Evolutionary conservation across 2,113 vertebrate genomes (phyloP).

Genomic region (Pachypanchax playfairii): DNA sequence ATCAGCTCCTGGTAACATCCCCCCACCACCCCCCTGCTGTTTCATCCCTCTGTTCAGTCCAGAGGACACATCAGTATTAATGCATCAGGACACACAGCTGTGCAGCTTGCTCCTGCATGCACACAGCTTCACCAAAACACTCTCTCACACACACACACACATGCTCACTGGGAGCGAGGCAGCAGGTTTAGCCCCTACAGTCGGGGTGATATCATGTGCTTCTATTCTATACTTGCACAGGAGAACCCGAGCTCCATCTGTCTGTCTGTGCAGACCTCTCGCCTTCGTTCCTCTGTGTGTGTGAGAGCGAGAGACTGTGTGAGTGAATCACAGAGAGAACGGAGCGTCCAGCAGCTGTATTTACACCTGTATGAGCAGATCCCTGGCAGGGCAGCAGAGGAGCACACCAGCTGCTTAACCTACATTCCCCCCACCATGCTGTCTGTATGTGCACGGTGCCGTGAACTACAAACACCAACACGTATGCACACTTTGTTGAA

Average conservation of each 20-base stretch:
- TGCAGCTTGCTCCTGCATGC: constrained; percentile 41
- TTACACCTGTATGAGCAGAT: constrained; percentile 91
- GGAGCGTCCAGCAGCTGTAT: constrained; percentile 85
- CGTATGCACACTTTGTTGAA: constrained; percentile 17
- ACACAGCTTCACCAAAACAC: constrained; percentile 20
- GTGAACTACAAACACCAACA: constrained; percentile 30
- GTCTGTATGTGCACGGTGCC: constrained; percentile 34
- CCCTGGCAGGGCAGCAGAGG: constrained; percentile 82
- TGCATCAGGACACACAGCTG: constrained; percentile 65
- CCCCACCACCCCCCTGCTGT: background rate
- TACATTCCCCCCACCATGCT: constrained; percentile 50
- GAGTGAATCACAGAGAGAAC: background rate
- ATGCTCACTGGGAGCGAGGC: constrained; percentile 31
- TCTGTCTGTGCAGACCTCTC: constrained; percentile 45
- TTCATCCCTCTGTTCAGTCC: constrained; percentile 32
- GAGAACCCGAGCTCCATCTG: constrained; percentile 71
- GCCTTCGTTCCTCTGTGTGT: constrained; percentile 18
- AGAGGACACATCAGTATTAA: constrained; percentile 60
- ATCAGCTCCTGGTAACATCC: background rate
- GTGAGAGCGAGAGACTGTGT: constrained; percentile 13
- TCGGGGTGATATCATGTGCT: constrained; percentile 66
- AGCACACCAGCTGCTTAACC: constrained; percentile 87
- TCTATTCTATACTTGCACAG: constrained; percentile 59
- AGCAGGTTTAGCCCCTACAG: constrained; percentile 65
- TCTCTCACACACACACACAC: constrained; percentile 7